Percentiles rank a stretch among this genome's conserved stretches.
Conservation (phyloP, 2,113 vertebrate species). For the Coregonus clupeaformis region DNA sequence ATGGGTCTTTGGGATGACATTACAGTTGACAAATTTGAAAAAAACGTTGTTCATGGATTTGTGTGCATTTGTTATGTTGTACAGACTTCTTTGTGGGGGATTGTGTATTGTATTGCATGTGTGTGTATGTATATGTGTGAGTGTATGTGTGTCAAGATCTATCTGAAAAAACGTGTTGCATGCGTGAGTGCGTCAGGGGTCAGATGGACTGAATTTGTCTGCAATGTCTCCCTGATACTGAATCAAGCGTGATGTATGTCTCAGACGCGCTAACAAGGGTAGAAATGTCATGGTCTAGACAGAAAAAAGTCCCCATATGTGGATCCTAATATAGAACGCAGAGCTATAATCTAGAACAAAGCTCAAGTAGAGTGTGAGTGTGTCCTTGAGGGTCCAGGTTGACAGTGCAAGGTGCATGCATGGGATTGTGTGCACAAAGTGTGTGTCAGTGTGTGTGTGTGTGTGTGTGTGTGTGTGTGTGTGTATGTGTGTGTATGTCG, state of each 20-base stretch:
- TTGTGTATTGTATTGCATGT: background rate
- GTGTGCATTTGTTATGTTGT: background rate
- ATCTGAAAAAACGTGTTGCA: background rate
- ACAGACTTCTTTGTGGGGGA: no score
- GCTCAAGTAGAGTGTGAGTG: background rate
- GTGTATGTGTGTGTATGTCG: no score
- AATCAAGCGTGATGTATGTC: conserved; percentile 9
- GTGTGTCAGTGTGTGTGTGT: no score
- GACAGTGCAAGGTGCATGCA: background rate
- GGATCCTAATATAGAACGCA: background rate
- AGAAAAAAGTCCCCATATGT: background rate
- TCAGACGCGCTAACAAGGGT: background rate
- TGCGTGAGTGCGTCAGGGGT: background rate
- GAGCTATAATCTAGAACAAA: background rate
- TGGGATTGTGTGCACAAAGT: background rate
- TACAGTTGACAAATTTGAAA: no score
- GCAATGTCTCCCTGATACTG: background rate
- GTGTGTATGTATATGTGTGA: background rate
- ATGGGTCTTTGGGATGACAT: no score
- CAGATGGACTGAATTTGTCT: background rate
- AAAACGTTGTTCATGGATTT: background rate
- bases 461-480: no score
- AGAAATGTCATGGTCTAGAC: background rate
- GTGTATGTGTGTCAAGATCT: background rate
- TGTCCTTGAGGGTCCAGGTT: background rate